Conservation (phyloP, 2,888 invertebrate species). For the Andricus curvator region DNA sequence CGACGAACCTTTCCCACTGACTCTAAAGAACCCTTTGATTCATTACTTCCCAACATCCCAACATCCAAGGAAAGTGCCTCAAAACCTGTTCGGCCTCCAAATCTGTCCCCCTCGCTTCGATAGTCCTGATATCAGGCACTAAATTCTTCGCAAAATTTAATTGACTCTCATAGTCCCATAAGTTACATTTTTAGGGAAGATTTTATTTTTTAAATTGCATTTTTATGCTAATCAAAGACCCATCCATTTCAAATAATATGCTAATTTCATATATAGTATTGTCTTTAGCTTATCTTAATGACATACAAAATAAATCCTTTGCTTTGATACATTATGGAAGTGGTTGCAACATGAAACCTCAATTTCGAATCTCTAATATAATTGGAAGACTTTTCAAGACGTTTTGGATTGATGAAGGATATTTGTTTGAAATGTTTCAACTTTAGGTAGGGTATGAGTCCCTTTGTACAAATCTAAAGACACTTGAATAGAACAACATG, state of each 20-base stretch:
- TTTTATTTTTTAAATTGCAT: conserved; percentile 42
- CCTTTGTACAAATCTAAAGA: too few relatives aligned
- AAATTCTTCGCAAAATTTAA: conserved; percentile 39
- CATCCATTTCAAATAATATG: conserved; percentile 25
- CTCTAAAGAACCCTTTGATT: conserved; percentile 36
- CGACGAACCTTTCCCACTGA: conserved; percentile 39
- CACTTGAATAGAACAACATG: too few relatives aligned
- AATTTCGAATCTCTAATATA: conserved; percentile 12
- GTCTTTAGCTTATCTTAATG: conserved; percentile 38
- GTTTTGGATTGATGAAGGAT: neutral
- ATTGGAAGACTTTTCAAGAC: neutral
- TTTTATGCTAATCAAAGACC: conserved; percentile 26
- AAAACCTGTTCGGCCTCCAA: conserved; percentile 39
- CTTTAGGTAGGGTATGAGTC: too few relatives aligned
- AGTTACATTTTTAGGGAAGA: conserved; percentile 41
- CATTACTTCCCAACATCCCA: conserved; percentile 30
- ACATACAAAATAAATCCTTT: neutral
- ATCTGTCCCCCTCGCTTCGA: conserved; percentile 29
- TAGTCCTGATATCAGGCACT: conserved; percentile 35
- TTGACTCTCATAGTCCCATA: conserved; percentile 38
- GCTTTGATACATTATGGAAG: conserved; percentile 12
- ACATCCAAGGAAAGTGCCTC: conserved; percentile 38
- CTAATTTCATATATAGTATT: conserved; percentile 33
- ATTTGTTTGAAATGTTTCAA: neutral
- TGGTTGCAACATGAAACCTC: conserved; percentile 7